Evolutionary conservation across 1,140 invertebrate species (phyloP).

Genomic region (Papilio polyxenes): DNA sequence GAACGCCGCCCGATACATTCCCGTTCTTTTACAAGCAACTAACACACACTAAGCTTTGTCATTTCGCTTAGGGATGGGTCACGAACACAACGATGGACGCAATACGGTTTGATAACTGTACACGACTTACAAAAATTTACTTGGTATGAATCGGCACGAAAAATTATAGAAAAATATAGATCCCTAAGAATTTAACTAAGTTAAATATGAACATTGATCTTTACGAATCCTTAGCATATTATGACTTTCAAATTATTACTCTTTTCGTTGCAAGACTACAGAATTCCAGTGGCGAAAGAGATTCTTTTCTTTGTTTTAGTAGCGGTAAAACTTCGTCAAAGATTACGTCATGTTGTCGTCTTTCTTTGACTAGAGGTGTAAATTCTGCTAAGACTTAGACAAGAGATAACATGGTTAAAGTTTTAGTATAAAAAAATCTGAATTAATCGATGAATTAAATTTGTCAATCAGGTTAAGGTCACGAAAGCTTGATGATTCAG

Average conservation of each 20-base stretch:
- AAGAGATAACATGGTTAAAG: too few relatives aligned
- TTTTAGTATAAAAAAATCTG: not conserved
- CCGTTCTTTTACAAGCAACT: slow-evolving; percentile 35
- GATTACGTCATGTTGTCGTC: too few relatives aligned
- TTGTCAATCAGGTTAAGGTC: not conserved
- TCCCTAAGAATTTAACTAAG: not conserved
- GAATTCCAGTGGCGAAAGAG: too few relatives aligned
- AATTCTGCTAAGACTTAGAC: too few relatives aligned
- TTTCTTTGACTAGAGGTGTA: too few relatives aligned
- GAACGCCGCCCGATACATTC: slow-evolving; percentile 32
- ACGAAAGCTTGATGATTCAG: not conserved
- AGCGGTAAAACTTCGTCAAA: too few relatives aligned
- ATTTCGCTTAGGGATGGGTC: slow-evolving; percentile 5
- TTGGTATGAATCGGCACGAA: not conserved
- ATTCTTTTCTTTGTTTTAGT: too few relatives aligned
- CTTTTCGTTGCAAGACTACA: too few relatives aligned
- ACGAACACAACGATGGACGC: not conserved
- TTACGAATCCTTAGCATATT: too few relatives aligned
- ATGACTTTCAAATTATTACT: too few relatives aligned
- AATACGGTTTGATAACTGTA: slow-evolving; percentile 12
- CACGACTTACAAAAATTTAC: not conserved
- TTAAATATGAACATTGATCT: too few relatives aligned
- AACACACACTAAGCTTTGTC: slow-evolving; percentile 18
- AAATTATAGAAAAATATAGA: not conserved
- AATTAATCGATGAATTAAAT: not conserved